A percentile compares a stretch with the other conserved stretches of the same genome.
Conservation (phyloP, 2,888 invertebrate genomes). For the Platerodrilus igneus region DNA sequence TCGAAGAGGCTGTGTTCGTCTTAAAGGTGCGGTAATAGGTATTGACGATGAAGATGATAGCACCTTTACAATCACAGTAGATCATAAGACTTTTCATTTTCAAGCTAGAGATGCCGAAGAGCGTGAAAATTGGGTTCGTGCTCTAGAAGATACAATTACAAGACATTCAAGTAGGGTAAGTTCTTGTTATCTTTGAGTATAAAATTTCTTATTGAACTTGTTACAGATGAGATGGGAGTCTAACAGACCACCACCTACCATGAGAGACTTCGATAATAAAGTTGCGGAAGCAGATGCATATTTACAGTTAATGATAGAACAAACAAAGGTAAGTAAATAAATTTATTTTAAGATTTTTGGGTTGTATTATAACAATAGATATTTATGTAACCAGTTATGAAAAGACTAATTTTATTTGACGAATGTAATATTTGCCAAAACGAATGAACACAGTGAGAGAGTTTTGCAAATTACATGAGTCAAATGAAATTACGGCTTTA, state of each 20-base stretch:
- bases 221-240: conserved; percentile 56
- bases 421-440: too few species aligned
- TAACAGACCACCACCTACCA: conserved; percentile 55
- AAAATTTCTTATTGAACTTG: conserved; percentile 8
- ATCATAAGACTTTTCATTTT: conserved; percentile 98
- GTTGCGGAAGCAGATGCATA: conserved; percentile 95
- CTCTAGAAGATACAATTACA: conserved; percentile 89
- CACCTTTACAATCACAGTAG: conserved; percentile 98
- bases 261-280: conserved; percentile 77
- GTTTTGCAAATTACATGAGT: too few species aligned
- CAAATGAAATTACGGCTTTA: too few species aligned
- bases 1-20: conserved; percentile 92
- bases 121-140: conserved; percentile 93
- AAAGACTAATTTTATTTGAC: too few species aligned
- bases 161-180: conserved; percentile 68
- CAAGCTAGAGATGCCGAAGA: conserved; percentile 95
- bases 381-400: too few species aligned
- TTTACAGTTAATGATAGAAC: conserved; percentile 91
- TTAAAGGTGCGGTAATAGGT: conserved; percentile 95
- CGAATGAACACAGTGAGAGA: too few species aligned
- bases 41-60: conserved; percentile 99
- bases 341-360: too few species aligned
- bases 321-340: conserved; percentile 63
- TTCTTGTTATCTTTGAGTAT: too few species aligned
- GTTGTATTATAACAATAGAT: too few species aligned